Percentiles rank a stretch among this genome's conserved stretches.
These are phyloP conservation scores for Muricea muricata DNA, from an alignment of 92 coral and sea anemone genomes.

Conservation along the genomic window DNA sequence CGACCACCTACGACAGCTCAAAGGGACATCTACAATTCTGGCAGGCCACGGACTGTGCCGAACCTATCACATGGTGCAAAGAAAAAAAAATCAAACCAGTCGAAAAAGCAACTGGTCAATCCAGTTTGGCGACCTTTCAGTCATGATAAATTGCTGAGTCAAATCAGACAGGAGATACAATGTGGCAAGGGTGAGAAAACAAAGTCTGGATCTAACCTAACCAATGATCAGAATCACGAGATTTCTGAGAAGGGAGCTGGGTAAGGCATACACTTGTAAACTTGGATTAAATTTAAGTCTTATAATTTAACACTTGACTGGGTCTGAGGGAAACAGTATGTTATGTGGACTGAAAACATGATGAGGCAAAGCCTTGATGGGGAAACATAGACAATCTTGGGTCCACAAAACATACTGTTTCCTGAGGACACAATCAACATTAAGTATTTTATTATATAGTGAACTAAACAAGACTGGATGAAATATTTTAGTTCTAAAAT, in stretches of 20 bases:
- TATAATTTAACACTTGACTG: no score
- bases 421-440: no score
- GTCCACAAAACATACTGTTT: no score
- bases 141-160: background rate
- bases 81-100: background rate
- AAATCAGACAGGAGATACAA: background rate
- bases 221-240: background rate
- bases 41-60: background rate
- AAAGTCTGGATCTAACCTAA: background rate
- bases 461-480: no score
- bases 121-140: slow-evolving; percentile 17
- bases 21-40: slow-evolving; percentile 14
- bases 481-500: no score
- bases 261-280: background rate
- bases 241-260: background rate
- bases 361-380: no score
- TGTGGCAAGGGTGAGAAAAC: background rate
- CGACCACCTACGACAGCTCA: slow-evolving; percentile 27
- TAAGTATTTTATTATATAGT: no score
- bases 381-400: no score
- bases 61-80: background rate
- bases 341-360: no score
- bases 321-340: no score
- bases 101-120: background rate
- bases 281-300: no score